Percentiles rank a stretch among this genome's conserved stretches.
phyloP scores from a whole-genome alignment of 2,797 vertebrate genomes.

The Microhierax caerulescens region DNA sequence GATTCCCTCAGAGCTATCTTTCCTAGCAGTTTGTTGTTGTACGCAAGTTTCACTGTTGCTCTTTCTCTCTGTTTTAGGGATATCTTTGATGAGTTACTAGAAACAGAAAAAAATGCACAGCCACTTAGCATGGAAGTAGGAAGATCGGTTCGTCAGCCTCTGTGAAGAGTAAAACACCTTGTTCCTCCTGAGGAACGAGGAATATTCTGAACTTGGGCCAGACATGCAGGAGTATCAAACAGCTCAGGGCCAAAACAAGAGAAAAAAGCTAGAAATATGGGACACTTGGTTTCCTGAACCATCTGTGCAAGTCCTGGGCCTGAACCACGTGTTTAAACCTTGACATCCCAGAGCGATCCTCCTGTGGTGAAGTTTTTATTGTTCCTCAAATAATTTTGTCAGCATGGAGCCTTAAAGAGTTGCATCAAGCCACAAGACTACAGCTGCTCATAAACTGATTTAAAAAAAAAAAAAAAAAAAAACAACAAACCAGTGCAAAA shows the following conservation, averaged over 20 bases:
- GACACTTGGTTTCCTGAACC: neutral
- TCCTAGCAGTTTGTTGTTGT: neutral
- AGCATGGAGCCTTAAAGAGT: conserved; percentile 77
- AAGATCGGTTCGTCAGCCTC: conserved; percentile 69
- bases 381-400: conserved; percentile 61
- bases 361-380: conserved; percentile 62
- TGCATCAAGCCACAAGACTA: conserved; percentile 65
- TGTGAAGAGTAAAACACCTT: conserved; percentile 59
- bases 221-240: conserved; percentile 66
- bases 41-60: neutral
- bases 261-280: conserved; percentile 36
- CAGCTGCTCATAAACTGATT: conserved; percentile 60
- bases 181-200: conserved; percentile 55
- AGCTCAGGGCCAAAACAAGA: conserved; percentile 78
- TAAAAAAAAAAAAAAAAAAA: neutral
- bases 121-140: conserved; percentile 69
- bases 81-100: conserved; percentile 93
- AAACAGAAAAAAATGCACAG: conserved; percentile 84
- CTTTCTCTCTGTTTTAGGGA: conserved; percentile 79
- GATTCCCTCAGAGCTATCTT: neutral
- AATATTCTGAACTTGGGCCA: conserved; percentile 64
- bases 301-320: conserved; percentile 63
- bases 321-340: neutral
- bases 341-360: conserved; percentile 42
- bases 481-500: conserved; percentile 31